phyloP scores from a whole-genome alignment of 2,888 invertebrate genomes.

The Muschampia plurimacula region DNA sequence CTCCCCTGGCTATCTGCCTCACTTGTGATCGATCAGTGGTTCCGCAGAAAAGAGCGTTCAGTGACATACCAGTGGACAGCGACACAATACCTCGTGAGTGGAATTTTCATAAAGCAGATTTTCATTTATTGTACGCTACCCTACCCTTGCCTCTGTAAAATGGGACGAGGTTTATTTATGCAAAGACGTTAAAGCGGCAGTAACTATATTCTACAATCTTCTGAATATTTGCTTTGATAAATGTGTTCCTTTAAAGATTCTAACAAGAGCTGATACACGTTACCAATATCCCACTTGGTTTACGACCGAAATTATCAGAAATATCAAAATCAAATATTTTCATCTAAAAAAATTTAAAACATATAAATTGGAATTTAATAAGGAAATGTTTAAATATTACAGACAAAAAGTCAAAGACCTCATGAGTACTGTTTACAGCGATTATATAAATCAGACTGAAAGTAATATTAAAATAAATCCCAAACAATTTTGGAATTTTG shows the following conservation, averaged over 20 bases:
- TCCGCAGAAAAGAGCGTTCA: neutral
- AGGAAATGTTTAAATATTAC: slow-evolving; percentile 29
- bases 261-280: neutral
- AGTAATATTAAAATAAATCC: slow-evolving; percentile 16
- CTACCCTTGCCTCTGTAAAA: neutral
- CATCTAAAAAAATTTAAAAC: slow-evolving; percentile 19
- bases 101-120: neutral
- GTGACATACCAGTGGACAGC: neutral
- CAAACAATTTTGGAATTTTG: neutral
- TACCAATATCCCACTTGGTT: slow-evolving; percentile 13
- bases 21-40: neutral
- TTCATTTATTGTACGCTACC: neutral
- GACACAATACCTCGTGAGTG: neutral
- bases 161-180: slow-evolving; percentile 4
- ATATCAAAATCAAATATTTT: slow-evolving; percentile 13
- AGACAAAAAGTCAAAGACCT: slow-evolving; percentile 15
- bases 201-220: too few relatives aligned
- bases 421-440: slow-evolving; percentile 3
- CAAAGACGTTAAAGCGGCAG: neutral
- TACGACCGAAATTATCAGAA: slow-evolving; percentile 9
- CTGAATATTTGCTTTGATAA: too few relatives aligned
- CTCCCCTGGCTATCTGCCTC: neutral
- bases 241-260: too few relatives aligned
- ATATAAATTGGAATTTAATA: slow-evolving; percentile 16
- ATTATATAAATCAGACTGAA: slow-evolving; percentile 11